Conservation (phyloP, 1,140 invertebrate species). For the Steinernema khuongi region DNA sequence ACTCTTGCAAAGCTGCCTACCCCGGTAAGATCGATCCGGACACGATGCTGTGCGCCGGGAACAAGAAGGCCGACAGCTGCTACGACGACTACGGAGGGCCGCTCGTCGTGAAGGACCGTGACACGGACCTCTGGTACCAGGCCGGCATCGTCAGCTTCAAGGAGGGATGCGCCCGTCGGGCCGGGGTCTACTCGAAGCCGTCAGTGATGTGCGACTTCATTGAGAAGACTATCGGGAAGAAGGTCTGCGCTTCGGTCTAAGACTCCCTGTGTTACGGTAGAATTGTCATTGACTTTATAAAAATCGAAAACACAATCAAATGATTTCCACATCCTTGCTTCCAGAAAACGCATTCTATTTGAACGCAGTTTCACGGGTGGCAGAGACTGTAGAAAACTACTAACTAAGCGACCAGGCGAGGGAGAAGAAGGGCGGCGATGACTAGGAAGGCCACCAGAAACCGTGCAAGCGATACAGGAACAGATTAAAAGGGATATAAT, state of each 20-base stretch:
- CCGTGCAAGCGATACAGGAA: no score
- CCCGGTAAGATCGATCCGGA: not conserved
- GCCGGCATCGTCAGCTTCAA: constrained; percentile 85
- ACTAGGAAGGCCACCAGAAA: no score
- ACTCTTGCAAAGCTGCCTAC: not conserved
- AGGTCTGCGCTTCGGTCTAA: not conserved
- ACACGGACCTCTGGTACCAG: constrained; percentile 76
- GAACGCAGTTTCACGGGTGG: no score
- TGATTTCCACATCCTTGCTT: no score
- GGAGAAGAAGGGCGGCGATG: no score
- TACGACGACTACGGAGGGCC: constrained; percentile 82
- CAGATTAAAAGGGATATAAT: no score
- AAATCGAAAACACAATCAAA: no score
- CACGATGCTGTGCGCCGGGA: not conserved
- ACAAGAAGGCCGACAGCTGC: constrained; percentile 15
- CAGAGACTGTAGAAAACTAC: no score
- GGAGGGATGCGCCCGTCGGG: constrained; percentile 84
- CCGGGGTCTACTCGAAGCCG: constrained; percentile 52
- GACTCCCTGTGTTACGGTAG: no score
- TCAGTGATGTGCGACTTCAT: constrained; percentile 13
- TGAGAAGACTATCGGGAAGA: not conserved
- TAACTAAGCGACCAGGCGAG: no score
- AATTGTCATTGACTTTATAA: no score
- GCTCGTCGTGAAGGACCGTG: constrained; percentile 71
- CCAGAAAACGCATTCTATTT: no score